Base-by-base conservation (phyloP, 2,797 vertebrate species). In the Apogon hyalosoma region DNA sequence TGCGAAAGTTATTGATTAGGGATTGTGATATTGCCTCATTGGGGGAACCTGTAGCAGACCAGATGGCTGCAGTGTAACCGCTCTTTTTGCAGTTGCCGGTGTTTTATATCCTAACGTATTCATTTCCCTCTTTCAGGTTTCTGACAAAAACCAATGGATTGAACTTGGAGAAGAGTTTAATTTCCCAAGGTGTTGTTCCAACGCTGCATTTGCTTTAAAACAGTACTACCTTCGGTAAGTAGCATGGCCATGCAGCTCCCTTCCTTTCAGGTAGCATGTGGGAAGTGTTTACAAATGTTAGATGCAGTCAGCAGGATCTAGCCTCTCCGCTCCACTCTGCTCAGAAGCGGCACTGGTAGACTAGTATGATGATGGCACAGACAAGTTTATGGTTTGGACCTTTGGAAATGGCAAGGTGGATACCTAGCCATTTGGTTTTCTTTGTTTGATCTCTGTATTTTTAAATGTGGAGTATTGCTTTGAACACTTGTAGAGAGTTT, bases 191-290 rank as follows among this genome's bases (percentile, higher is more conserved):
- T 97, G 96, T 94, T 99, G 98, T 90, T 97, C 98, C 87, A 99
- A 99, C 80, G 97, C 98, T 92, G 97, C 97, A 92, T 99, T 99
- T 92, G 98, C 97, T 96, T 95, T 99, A 94, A 99, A 99, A 95
- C 98, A 99, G 96, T 99, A 98, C 97, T 99, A 99, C 95, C 96
- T 99, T 94, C 95, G 97, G 98, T 99, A 92, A 99, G 97, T 96
- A 79, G 80, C 77, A 12, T 19, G 67, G 70, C 74, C 63, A 7
- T 62, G 70, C 69, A 61, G 75, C 76, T 78, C 65, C 78, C 47
- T 67, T 64, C 52, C 75, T 80, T 77, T 56, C 83, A 83, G 85
- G 80, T 90, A 90, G 85, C 93, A 92, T 93, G 93, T 92, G 93
- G 89, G 84, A 85, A 84, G 75, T 95, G 92, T 95, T 94, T 94